Evolutionary conservation across 2,113 vertebrate genomes (phyloP), one percentile per base, ranked within the genome.

Genomic region (Myotis brandtii): DNA sequence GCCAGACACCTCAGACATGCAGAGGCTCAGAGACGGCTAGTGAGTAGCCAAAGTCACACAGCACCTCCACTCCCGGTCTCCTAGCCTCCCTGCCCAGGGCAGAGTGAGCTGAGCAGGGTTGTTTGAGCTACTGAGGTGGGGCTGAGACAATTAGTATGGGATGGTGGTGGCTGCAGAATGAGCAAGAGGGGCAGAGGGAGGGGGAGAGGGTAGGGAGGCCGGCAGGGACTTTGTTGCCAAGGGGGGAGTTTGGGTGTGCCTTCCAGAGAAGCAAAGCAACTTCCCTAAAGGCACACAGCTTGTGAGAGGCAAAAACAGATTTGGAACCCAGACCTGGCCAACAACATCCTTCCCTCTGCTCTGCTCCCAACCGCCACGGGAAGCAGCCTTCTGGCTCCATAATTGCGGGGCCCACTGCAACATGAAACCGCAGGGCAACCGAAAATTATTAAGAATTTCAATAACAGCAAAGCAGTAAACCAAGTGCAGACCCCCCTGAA

Each of bases 201-300:
- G 23, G 20, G 34, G 46, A 77, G 46, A n/a, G 46, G 46, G 17
- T 2, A n/a, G 46, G 34, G 23, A 27, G 54, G 79, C 69, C 1
- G 0, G 48, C 10, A 66, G 64, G 43, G 54, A 66, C 27, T 27
- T 17, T 30, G n/a, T 34, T 14, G 66, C 4, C 67, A 40, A 37
- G 27, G 23, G 18, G 32, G 14, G 18, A 43, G 59, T 18, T 5
- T 13, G 64, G 46, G 50, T 5, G 8, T 6, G 14, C 14, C 8
- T 18, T 4, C 64, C 79, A 85, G 79, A 73, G 32, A 69, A 34
- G 69, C 13, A 21, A 59, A 85, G 85, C 12, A 0, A 23, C 12
- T n/a, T 75, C 52, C 40, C 48, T 43, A 5, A 59, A 72, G 85
- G 43, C 93, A 89, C 79, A 79, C 20, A 73, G 54, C 70, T 77